Conservation (phyloP, 2,113 vertebrate genomes). For the Muscicapa adusta region DNA sequence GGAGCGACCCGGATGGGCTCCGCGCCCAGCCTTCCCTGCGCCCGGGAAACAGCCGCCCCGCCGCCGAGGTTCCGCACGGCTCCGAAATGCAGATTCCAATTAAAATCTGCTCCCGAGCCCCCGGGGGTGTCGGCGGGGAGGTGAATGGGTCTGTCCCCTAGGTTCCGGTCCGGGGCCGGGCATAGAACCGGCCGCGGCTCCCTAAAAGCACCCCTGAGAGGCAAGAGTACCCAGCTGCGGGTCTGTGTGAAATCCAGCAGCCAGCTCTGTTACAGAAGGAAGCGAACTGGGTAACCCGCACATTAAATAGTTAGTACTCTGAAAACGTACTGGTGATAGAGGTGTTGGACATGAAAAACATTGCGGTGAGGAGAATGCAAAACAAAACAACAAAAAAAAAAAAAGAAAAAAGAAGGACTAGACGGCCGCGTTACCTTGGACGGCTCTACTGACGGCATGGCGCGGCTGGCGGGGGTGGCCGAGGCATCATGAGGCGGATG, state of each 20-base stretch:
- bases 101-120: not conserved
- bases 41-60: not conserved
- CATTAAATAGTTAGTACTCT: rapidly evolving
- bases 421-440: not conserved
- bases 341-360: not conserved
- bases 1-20: not conserved
- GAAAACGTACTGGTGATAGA: not conserved
- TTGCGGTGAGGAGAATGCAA: not conserved
- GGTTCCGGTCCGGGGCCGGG: not conserved
- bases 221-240: not conserved
- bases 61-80: not conserved
- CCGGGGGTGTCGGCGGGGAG: too few species aligned
- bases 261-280: rapidly evolving
- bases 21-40: not conserved
- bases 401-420: not conserved
- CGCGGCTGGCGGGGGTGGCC: not conserved
- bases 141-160: not conserved
- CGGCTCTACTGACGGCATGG: not conserved
- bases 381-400: not conserved
- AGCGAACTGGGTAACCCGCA: rapidly evolving
- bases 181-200: not conserved
- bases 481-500: rapidly evolving
- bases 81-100: rapidly evolving
- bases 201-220: not conserved
- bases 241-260: rapidly evolving